These are phyloP conservation scores for Burhinus oedicnemus DNA, from an alignment of 2,113 vertebrate genomes.

Conservation along the genomic window DNA sequence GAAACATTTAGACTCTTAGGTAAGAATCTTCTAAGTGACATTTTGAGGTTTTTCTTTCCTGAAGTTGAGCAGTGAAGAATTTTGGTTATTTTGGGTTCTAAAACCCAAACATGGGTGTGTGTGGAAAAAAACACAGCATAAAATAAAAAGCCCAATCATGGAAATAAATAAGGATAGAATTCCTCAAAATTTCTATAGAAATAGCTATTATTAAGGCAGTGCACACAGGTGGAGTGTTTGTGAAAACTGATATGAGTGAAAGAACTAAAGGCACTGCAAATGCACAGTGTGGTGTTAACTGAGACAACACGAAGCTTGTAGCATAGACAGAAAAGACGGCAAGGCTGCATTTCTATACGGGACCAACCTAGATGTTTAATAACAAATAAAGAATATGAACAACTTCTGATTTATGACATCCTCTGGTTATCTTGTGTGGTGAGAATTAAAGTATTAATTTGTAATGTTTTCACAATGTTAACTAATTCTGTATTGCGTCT, in stretches of 20 bases:
- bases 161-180: neutral
- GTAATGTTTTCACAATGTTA: neutral
- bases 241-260: neutral
- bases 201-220: neutral
- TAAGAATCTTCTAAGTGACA: neutral
- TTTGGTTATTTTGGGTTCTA: neutral
- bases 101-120: neutral
- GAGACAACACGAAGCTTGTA: neutral
- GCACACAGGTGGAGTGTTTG: neutral
- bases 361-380: neutral
- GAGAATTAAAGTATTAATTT: neutral
- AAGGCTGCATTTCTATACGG: neutral
- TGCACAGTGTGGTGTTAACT: neutral
- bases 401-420: neutral
- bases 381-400: neutral
- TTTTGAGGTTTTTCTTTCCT: neutral
- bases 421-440: neutral
- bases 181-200: neutral
- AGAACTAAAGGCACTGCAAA: neutral
- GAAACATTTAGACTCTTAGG: neutral
- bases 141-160: neutral
- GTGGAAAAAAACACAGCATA: neutral
- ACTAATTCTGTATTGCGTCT: neutral
- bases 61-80: neutral
- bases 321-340: neutral